Evolutionary conservation across 2,888 invertebrate species (phyloP), one percentile per base, ranked within the genome.

Genomic region (Oegoconia quadripuncta): DNA sequence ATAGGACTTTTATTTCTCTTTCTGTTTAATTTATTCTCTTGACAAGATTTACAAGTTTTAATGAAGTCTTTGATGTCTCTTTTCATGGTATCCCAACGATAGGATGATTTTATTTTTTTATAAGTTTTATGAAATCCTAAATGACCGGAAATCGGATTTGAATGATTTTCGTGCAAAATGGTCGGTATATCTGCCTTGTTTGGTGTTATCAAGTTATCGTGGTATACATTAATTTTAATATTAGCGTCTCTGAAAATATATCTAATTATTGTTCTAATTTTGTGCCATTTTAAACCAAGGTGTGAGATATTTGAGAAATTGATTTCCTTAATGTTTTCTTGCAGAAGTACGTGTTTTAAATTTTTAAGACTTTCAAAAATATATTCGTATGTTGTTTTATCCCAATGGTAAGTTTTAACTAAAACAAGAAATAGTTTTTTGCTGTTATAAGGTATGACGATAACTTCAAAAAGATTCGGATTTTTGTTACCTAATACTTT

Each of bases 11-110:
- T 36, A 36, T 33, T 30, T 25, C 33, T 40, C 11, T 41, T 46
- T 26, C 40, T 40, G 25, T 37, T 13, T 25, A 42, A 14, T 39
- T 49, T 46, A 33, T 49, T 49, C 34, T 39, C 50, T 54, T 65
- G 63, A 45, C 64, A 67, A 4, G 46, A 43, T 32, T 52, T 42
- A 40, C 64, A 67, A 9, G 20, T 41, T 45, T 58, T 55, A 22
- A 70, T 53, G 42, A 64, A 34, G 15, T 46, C 35, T 25, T 43
- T 41, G n/a, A 72, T 63, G 34, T 67, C 59, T 3, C 44, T 42
- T 41, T 57, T 64, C 61, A 72, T 65, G 3, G 46, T 51, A 11
- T 39, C 38, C 67, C 69, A 69, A 37, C 55, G 49, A 38, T 53
- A 66, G 9, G 49, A 38, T 39, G 50, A 32, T 48, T 56, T 59